Percentiles rank a stretch among this genome's conserved stretches.
phyloP scores from a whole-genome alignment of 2,797 vertebrate genomes.

The Spatula clypeata region DNA sequence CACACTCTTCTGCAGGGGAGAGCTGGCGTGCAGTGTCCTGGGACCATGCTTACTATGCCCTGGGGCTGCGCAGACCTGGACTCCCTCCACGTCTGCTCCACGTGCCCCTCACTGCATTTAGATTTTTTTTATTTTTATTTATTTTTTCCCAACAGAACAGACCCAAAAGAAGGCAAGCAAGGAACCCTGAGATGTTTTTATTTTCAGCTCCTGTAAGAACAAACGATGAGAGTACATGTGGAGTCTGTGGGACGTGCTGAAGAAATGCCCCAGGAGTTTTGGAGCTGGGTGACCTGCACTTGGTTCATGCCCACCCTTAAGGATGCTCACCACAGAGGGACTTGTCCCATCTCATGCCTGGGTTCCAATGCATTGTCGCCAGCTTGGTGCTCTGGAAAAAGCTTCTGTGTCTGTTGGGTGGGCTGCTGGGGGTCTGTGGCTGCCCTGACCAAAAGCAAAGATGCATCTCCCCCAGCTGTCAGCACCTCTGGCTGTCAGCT shows the following conservation, averaged over 20 bases:
- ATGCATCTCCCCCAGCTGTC: background rate
- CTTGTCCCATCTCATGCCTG: background rate
- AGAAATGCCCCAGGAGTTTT: background rate
- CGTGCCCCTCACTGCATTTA: background rate
- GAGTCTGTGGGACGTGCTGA: background rate
- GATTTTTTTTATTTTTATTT: background rate
- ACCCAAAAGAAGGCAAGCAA: background rate
- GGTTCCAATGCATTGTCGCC: fast-evolving
- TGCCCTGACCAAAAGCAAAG: fast-evolving
- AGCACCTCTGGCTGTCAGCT: background rate
- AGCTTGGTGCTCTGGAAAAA: too few relatives aligned
- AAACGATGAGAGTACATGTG: background rate
- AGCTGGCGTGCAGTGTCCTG: background rate
- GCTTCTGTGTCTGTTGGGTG: fast-evolving
- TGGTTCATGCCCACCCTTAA: background rate
- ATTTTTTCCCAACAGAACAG: background rate
- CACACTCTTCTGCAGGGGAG: background rate
- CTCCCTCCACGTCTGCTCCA: background rate
- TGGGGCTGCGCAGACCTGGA: background rate
- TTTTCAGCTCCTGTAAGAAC: background rate
- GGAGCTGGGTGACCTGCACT: background rate
- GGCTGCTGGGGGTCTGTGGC: background rate
- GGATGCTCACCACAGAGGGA: background rate
- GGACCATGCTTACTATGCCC: background rate
- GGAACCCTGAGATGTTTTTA: background rate